Conservation (phyloP, 2,113 vertebrate species). For the Chaetodon trifascialis region DNA sequence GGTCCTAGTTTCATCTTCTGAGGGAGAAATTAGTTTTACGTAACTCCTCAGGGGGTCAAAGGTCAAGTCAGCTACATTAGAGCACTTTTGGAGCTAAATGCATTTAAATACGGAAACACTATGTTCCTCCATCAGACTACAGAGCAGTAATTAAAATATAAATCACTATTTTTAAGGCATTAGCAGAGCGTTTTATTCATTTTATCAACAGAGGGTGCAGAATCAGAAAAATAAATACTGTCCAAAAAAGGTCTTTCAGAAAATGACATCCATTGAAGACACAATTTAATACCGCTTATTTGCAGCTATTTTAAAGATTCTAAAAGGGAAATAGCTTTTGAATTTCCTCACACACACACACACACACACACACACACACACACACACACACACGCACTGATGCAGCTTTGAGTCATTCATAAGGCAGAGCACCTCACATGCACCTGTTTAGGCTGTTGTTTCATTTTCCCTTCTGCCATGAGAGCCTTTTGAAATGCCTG, state of each 20-base stretch:
- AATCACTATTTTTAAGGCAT: constrained; percentile 43
- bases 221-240: constrained; percentile 25
- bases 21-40: background rate
- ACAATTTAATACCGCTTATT: constrained; percentile 41
- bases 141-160: constrained; percentile 2
- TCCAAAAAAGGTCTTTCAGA: constrained; percentile 38
- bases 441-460: constrained; percentile 77
- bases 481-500: constrained; percentile 78
- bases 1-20: constrained; percentile 39
- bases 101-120: background rate
- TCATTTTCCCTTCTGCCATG: constrained; percentile 74
- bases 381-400: constrained; percentile 16
- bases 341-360: constrained; percentile 37
- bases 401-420: constrained; percentile 75
- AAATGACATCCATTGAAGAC: constrained; percentile 40
- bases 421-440: constrained; percentile 56
- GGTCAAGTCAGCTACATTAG: background rate
- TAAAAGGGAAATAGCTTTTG: constrained; percentile 60
- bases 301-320: constrained; percentile 48
- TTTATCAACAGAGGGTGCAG: constrained; percentile 6
- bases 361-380: too few relatives aligned
- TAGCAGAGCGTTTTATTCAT: constrained; percentile 18
- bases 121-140: background rate
- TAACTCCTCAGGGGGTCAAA: background rate
- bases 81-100: background rate